These are phyloP conservation scores for Polypterus bichir DNA, from an alignment of 2,113 vertebrate genomes.

Conservation along the genomic window DNA sequence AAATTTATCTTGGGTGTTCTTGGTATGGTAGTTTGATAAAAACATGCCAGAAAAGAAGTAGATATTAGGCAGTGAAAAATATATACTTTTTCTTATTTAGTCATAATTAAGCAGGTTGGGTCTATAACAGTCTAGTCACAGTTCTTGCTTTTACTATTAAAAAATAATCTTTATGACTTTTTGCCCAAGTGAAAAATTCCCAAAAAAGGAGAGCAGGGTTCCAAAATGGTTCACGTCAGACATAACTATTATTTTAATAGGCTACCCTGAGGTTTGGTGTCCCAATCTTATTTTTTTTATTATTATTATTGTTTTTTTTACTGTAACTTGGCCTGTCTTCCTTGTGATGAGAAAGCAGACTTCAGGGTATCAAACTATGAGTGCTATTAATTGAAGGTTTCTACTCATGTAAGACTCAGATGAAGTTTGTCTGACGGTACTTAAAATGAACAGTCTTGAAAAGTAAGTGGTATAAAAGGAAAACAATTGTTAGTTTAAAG, in stretches of 20 bases:
- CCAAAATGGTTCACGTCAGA: no score
- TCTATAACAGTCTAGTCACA: no score
- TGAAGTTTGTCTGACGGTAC: neutral
- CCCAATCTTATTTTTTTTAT: neutral
- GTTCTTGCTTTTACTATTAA: no score
- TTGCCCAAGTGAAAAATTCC: no score
- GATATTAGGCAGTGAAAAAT: no score
- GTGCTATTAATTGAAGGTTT: neutral
- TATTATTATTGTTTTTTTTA: neutral
- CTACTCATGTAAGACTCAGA: neutral
- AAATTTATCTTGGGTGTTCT: no score
- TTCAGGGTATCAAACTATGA: neutral
- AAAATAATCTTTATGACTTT: no score
- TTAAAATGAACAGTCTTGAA: neutral
- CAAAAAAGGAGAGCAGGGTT: no score
- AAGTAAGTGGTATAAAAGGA: neutral
- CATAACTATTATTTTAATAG: neutral
- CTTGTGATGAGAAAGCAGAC: neutral
- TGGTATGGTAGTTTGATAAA: no score
- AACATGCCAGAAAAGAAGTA: no score
- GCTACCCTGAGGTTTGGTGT: neutral
- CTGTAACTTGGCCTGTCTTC: neutral
- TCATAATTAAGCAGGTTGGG: no score
- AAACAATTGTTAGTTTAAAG: neutral
- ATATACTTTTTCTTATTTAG: no score